Base-by-base conservation (phyloP, 2,797 vertebrate species). In the Spheniscus humboldti region DNA sequence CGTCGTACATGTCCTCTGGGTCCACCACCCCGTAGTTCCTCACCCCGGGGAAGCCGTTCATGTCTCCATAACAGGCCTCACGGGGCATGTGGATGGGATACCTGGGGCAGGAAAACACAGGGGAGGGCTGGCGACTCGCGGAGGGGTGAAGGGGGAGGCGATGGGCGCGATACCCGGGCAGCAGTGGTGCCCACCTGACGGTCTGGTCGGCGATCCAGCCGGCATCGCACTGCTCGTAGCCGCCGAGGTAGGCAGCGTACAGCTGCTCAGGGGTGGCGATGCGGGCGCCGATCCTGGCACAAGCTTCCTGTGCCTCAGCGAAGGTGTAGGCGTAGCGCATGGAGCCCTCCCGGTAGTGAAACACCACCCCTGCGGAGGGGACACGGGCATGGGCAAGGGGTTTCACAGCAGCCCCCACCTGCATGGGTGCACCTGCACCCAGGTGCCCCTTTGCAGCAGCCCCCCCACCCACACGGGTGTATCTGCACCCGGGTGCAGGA, bases 171-270 rank as follows among this genome's bases (percentile, higher is more conserved):
- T 3, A 7, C 8, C 20, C 1, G 1, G 8, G 19, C 1, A 4
- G 11, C 2, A 2, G 47, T 0, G 30, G 16, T 13, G 35, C 97
- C 96, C 96, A 99, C 99, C 99, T 99, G 92, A 99, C 99, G 0
- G 99, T 99, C 94, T 98, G 98, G 97, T 99, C 99, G 0, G 99
- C 98, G 37, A 99, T 98, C 99, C 99, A 99, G 71, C 99, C 99
- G 0, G 99, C 99, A 4, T 99, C 99, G 6, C 99, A 99, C 96
- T 99, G 99, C 97, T 99, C 99, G 1, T 99, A 99, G 48, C 99
- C 99, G 0, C 99, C 98, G 16, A 98, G 97, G 95, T 99, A 99
- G 63, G 99, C 99, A 0, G 99, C 99, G 3, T 99, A 95, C 5
- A 99, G 98, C 98, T 99, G 99, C 92, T 99, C 99, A 0, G 99